These are phyloP conservation scores for Felis chaus DNA, from an alignment of 2,113 vertebrate genomes.

Conservation along the genomic window DNA sequence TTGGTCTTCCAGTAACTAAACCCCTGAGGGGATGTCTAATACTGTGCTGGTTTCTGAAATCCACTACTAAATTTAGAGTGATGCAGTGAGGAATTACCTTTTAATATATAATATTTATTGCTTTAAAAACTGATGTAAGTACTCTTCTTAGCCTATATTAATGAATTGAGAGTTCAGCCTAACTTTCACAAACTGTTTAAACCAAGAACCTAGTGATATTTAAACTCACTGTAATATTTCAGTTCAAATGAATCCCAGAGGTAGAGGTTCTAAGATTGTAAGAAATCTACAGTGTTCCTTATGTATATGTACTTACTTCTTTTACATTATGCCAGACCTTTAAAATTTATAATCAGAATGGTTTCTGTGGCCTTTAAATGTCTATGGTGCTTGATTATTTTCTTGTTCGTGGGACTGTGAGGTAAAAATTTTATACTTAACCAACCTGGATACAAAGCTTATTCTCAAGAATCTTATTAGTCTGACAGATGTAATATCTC, in stretches of 20 bases:
- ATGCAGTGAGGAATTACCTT: not conserved
- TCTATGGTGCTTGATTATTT: constrained; percentile 19
- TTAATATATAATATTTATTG: constrained; percentile 40
- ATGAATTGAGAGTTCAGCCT: constrained; percentile 24
- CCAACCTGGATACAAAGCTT: not conserved
- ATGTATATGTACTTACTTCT: not conserved
- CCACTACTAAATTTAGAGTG: not conserved
- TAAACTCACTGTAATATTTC: constrained; percentile 41
- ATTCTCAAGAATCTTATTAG: not conserved
- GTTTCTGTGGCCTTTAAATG: constrained; percentile 38
- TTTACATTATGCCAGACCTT: not conserved
- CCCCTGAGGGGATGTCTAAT: not conserved
- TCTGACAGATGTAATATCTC: not conserved
- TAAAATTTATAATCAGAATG: constrained; percentile 29
- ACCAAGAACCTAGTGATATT: not conserved
- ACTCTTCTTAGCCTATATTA: constrained; percentile 28
- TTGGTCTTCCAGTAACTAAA: not conserved
- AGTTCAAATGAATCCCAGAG: constrained; percentile 29
- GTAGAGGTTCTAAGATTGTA: not conserved
- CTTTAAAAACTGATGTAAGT: constrained; percentile 33
- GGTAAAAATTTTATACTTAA: not conserved
- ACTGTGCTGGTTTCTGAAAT: constrained; percentile 14
- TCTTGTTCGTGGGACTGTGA: not conserved
- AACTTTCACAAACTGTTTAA: constrained; percentile 14
- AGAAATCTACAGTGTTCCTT: not conserved